Evolutionary conservation across 2,888 invertebrate species (phyloP), one percentile per base, ranked within the genome.

Genomic region (Agelastica alni): DNA sequence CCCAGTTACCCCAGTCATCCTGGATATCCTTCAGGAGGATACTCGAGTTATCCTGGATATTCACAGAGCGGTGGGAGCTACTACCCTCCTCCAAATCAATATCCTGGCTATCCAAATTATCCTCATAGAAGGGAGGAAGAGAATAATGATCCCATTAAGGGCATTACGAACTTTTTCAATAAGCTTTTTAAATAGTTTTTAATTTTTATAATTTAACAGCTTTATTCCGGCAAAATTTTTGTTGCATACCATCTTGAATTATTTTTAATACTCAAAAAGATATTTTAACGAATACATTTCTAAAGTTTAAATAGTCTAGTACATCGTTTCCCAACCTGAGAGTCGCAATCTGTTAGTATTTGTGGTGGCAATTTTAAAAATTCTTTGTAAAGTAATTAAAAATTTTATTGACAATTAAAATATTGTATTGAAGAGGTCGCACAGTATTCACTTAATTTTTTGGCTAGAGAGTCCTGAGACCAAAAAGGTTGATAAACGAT

Each of bases 141-240:
- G 34, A 53, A 55, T 14, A 51, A 56, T 28, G 72, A 72, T 63
- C 71, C 70, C 14, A 71, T 72, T 9, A 51, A 56, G 34, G 56
- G 56, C 20, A 51, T 56, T 52, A 56, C 62, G n/a, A 71, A 68
- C 58, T 69, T 72, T 45, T 72, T 72, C 42, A 70, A 62, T 45
- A 68, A 47, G 56, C 51, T 56, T 31, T 56, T 56, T 31, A 56
- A 58, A 41, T 53, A 53, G 36, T 49, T 48, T 36, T 36, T 36
- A 18, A 18, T 41, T 42, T 51, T 16, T 39, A 6, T 41, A 30
- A 9, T 12, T 13, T 34, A 6, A 34, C 10, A 20, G 12, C 18
- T 34, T 34, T 10, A 43, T 28, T 43, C 13, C 14, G 12, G 7
- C 5, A 7, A 20, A 39, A 20, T 17, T 39, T 39, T 17, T 39